phyloP scores from a whole-genome alignment of 53 echinoderm and acorn worm species.

The Hippasteria phrygiana region DNA sequence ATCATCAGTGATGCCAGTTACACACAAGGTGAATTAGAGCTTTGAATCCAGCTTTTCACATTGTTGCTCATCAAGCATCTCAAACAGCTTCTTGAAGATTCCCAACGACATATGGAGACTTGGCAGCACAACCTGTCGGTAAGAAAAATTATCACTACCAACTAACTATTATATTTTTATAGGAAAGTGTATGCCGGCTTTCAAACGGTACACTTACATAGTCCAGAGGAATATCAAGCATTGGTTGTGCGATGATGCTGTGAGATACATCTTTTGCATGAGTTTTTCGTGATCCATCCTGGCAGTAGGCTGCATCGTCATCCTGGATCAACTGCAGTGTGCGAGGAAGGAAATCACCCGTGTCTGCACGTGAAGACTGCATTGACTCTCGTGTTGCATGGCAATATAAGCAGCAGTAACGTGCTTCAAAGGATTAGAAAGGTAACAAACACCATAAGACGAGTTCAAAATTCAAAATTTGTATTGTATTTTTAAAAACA shows the following conservation, averaged over 20 bases:
- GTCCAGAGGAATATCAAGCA: conserved; percentile 42
- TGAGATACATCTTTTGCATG: conserved; percentile 52
- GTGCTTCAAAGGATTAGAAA: conserved; percentile 7
- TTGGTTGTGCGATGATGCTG: conserved; percentile 44
- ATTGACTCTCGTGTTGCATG: neutral
- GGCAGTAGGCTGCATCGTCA: conserved; percentile 15
- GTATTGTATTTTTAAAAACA: neutral
- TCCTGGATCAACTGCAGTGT: neutral
- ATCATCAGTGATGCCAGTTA: neutral
- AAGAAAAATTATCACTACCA: too few relatives aligned
- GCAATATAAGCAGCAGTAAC: conserved; percentile 63
- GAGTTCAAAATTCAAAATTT: neutral
- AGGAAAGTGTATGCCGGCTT: too few relatives aligned
- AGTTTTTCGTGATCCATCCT: conserved; percentile 11
- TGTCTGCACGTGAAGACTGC: conserved; percentile 20
- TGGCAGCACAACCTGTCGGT: conserved; percentile 44
- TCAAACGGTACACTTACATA: too few relatives aligned
- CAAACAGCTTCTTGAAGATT: conserved; percentile 19
- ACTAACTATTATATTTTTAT: too few relatives aligned
- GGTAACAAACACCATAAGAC: neutral
- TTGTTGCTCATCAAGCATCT: neutral
- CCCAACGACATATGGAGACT: conserved; percentile 17
- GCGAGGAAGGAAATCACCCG: conserved; percentile 3
- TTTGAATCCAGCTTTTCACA: conserved; percentile 1
- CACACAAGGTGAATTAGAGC: conserved; percentile 26